Evolutionary conservation across 2,113 vertebrate species (phyloP).

Genomic region (Pedionomus torquatus): DNA sequence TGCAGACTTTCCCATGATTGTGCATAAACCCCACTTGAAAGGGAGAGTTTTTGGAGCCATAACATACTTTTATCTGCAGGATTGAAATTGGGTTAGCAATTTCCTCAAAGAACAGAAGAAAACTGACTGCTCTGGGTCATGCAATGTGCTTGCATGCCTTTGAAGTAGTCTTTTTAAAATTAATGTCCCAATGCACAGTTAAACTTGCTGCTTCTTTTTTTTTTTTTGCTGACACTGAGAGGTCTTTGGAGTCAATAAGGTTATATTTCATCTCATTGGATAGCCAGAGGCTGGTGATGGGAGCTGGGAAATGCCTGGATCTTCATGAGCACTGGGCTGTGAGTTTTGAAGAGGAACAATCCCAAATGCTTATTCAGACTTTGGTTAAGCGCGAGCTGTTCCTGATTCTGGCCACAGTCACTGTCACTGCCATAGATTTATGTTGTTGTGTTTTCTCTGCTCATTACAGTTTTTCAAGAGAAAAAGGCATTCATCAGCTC

Average conservation of each 20-base stretch:
- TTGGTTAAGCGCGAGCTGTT: not conserved
- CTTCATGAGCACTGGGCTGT: not conserved
- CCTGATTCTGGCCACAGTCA: constrained; percentile 9
- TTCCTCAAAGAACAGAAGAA: constrained; percentile 56
- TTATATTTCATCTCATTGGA: not conserved
- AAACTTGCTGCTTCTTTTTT: not conserved
- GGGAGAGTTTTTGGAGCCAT: constrained; percentile 16
- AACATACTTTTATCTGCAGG: constrained; percentile 51
- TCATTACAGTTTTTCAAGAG: constrained; percentile 42
- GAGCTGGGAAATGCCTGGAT: not conserved
- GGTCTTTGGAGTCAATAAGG: constrained; percentile 24
- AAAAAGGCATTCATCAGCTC: constrained; percentile 53
- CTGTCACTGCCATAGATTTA: not conserved
- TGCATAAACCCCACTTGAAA: constrained; percentile 45
- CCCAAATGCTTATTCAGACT: not conserved
- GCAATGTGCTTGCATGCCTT: constrained; percentile 8
- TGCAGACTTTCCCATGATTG: not conserved
- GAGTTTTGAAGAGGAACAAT: not conserved
- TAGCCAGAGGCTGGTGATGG: not conserved
- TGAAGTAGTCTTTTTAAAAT: constrained; percentile 61
- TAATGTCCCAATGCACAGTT: constrained; percentile 33
- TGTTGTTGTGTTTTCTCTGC: constrained; percentile 47
- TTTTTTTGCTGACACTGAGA: not conserved
- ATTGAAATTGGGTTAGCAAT: constrained; percentile 52
- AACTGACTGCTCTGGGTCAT: constrained; percentile 58